Percentiles rank a stretch among this genome's conserved stretches.
phyloP scores from a whole-genome alignment of 2,888 invertebrate species.

The Chirona hameri region DNA sequence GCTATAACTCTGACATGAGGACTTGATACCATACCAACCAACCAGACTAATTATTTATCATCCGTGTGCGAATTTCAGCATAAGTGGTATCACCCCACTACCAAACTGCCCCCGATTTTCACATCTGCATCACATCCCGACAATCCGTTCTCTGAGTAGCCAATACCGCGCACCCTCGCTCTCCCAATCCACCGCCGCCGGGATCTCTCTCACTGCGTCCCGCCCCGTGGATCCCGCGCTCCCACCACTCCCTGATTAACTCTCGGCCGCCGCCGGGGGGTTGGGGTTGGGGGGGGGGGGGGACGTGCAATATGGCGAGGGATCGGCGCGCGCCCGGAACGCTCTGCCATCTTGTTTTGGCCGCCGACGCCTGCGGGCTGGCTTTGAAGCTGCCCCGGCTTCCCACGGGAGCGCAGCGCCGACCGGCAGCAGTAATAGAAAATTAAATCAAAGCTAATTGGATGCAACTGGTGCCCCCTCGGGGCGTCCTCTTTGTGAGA shows the following conservation, averaged over 20 bases:
- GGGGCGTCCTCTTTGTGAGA: not conserved
- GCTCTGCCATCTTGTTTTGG: constrained; percentile 3
- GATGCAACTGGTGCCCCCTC: not conserved
- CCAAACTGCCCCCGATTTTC: too few species aligned
- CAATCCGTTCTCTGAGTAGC: not conserved
- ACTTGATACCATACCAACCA: too few species aligned
- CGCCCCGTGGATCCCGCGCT: not conserved
- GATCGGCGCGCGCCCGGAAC: not conserved
- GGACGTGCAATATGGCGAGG: not conserved
- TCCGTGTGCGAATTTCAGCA: too few species aligned
- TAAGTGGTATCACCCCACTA: too few species aligned
- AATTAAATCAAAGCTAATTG: constrained; percentile 23
- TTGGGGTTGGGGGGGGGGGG: not conserved
- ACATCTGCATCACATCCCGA: too few species aligned
- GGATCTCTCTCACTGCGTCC: not conserved
- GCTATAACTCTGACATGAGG: too few species aligned
- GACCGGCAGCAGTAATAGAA: not conserved
- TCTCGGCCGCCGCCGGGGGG: not conserved
- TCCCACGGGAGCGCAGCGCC: not conserved
- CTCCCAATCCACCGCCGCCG: not conserved
- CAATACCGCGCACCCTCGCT: not conserved
- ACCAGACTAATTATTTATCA: too few species aligned
- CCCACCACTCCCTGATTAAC: not conserved
- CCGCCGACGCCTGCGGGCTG: not conserved
- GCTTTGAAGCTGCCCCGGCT: not conserved